phyloP scores from a whole-genome alignment of 2,113 vertebrate species.

The Speoplatyrhinus poulsoni region DNA sequence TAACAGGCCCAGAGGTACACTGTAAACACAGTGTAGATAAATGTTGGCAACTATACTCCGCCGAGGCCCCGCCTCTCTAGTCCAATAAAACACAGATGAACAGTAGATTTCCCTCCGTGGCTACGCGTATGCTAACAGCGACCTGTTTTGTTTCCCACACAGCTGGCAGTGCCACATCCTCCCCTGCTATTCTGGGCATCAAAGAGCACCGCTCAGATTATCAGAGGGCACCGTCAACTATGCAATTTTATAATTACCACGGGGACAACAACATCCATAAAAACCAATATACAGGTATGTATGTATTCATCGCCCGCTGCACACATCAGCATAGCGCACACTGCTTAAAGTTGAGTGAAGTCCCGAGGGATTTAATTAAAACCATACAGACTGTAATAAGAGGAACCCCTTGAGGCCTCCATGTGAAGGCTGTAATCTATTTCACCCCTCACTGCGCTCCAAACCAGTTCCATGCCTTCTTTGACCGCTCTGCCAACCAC shows the following conservation, averaged over 20 bases:
- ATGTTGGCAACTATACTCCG: no score
- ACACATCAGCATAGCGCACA: not conserved
- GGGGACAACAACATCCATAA: conserved; percentile 87
- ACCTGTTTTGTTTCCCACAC: conserved; percentile 37
- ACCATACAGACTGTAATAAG: conserved; percentile 25
- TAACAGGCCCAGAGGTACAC: not conserved
- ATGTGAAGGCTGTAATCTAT: conserved; percentile 30
- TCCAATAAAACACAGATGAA: no score
- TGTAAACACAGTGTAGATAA: not conserved
- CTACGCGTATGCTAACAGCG: no score
- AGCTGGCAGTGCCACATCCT: conserved; percentile 95
- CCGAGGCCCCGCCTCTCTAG: no score
- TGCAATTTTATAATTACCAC: conserved; percentile 97
- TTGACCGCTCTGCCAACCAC: conserved; percentile 33
- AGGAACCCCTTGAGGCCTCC: conserved; percentile 22
- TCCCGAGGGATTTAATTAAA: conserved; percentile 13
- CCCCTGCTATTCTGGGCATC: conserved; percentile 91
- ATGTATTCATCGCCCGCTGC: not conserved
- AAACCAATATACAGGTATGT: conserved; percentile 89
- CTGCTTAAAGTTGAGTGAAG: not conserved
- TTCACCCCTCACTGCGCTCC: conserved; percentile 33
- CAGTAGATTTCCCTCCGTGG: no score
- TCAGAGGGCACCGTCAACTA: conserved; percentile 88
- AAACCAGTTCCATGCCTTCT: conserved; percentile 36
- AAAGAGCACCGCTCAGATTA: conserved; percentile 91